These are phyloP conservation scores for Phallusia fumigata DNA, from an alignment of 23 tunicate species.

Conservation along the genomic window DNA sequence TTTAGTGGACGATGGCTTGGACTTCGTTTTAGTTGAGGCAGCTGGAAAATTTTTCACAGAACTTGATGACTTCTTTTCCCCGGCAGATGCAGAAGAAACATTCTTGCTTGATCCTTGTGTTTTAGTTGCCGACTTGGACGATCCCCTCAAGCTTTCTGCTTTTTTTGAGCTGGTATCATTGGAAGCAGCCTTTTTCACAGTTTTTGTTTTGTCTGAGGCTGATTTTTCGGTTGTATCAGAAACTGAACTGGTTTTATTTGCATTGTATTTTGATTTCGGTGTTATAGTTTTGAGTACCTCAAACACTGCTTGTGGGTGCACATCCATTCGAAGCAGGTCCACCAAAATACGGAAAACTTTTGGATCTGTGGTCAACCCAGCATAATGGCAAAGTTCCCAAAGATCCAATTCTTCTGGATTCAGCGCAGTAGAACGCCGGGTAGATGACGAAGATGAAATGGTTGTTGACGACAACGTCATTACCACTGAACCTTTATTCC, in stretches of 20 bases:
- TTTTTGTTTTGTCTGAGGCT: neutral
- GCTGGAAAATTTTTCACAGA: neutral
- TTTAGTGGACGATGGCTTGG: neutral
- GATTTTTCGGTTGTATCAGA: neutral
- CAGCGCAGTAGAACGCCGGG: neutral
- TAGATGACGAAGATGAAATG: slow-evolving; percentile 2
- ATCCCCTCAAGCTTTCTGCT: too few species aligned
- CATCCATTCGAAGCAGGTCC: slow-evolving; percentile 64
- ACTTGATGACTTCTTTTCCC: neutral
- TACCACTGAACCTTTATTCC: too few species aligned
- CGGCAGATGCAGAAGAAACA: neutral
- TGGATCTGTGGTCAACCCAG: slow-evolving; percentile 79
- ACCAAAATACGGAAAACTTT: slow-evolving; percentile 57
- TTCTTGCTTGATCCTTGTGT: neutral
- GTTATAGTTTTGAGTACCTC: slow-evolving; percentile 48
- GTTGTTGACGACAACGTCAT: neutral
- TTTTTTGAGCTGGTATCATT: neutral
- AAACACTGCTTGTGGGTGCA: slow-evolving; percentile 79
- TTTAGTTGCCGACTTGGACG: neutral
- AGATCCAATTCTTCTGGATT: slow-evolving; percentile 69
- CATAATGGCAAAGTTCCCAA: slow-evolving; percentile 91
- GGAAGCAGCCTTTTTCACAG: neutral
- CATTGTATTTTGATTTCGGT: slow-evolving; percentile 42
- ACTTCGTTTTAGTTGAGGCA: neutral
- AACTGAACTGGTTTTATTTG: neutral